Conservation (phyloP, 92 coral and sea anemone species). For the Actinostola sp. region DNA sequence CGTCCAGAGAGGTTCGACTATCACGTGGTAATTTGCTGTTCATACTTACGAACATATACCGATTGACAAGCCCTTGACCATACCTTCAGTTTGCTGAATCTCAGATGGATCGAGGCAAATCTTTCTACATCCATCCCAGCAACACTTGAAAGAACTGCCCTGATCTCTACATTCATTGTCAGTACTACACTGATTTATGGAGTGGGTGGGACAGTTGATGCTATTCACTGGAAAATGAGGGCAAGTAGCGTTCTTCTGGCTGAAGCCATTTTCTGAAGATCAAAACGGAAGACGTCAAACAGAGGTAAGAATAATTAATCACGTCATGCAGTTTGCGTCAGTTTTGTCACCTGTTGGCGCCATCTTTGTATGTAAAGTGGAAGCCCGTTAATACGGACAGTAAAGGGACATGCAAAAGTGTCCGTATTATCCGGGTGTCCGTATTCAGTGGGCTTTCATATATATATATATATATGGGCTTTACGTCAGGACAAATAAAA, state of each 20-base stretch:
- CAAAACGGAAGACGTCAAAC: background rate
- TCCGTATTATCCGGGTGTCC: no score
- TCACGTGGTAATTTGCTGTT: background rate
- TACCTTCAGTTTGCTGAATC: slow-evolving; percentile 41
- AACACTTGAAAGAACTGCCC: slow-evolving; percentile 50
- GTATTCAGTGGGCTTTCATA: no score
- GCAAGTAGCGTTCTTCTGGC: slow-evolving; percentile 30
- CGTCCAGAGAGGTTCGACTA: background rate
- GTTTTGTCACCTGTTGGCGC: no score
- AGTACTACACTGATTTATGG: slow-evolving; percentile 49
- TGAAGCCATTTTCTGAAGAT: background rate
- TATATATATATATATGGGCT: no score
- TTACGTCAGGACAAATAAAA: no score
- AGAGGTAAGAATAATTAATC: background rate
- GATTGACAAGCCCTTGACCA: background rate
- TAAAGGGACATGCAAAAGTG: no score
- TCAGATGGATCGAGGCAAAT: slow-evolving; percentile 61
- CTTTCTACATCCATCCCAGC: slow-evolving; percentile 68
- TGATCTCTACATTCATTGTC: slow-evolving; percentile 58
- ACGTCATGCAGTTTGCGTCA: no score
- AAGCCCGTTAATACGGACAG: no score
- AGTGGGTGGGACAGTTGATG: slow-evolving; percentile 39
- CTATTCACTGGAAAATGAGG: slow-evolving; percentile 44
- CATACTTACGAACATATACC: background rate
- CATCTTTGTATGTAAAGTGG: no score